Conservation (phyloP, 2,888 invertebrate genomes). For the Torymus tubicola region DNA sequence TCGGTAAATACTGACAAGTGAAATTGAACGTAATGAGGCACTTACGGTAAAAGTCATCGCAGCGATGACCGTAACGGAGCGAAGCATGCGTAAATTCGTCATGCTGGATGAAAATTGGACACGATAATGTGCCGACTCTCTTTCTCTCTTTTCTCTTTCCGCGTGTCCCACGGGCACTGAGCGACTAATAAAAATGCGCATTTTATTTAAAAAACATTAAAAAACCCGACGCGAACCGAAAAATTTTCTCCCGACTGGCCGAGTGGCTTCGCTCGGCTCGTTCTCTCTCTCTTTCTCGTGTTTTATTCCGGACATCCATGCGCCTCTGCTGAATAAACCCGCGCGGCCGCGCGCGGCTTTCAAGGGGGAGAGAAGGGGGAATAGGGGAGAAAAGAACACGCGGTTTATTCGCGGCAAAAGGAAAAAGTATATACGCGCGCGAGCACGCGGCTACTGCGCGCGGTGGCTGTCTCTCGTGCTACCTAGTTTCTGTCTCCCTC, state of each 20-base stretch:
- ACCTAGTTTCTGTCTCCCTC: not conserved
- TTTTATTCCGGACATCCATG: conserved; percentile 31
- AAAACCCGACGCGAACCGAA: conserved; percentile 5
- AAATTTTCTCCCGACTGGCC: conserved; percentile 34
- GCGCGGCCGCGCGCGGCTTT: not conserved
- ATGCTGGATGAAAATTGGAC: conserved; percentile 23
- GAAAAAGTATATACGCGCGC: not conserved
- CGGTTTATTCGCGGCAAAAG: conserved; percentile 63
- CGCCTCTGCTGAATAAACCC: conserved; percentile 44
- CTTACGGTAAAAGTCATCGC: conserved; percentile 4
- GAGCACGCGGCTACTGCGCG: too few relatives aligned
- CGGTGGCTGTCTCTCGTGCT: not conserved
- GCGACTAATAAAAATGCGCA: conserved; percentile 50
- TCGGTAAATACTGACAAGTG: not conserved
- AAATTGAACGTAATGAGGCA: conserved; percentile 3
- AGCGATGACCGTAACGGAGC: not conserved
- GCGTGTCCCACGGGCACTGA: not conserved
- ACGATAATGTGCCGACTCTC: conserved; percentile 8
- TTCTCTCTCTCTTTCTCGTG: conserved; percentile 14
- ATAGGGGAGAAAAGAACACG: conserved; percentile 35
- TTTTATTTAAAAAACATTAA: conserved; percentile 51
- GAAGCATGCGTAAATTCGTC: conserved; percentile 27
- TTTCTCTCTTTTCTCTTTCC: not conserved
- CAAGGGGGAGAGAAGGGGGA: not conserved
- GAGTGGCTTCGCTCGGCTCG: too few relatives aligned